Conservation (phyloP, 2,888 invertebrate species). For the Fragum sueziense region DNA sequence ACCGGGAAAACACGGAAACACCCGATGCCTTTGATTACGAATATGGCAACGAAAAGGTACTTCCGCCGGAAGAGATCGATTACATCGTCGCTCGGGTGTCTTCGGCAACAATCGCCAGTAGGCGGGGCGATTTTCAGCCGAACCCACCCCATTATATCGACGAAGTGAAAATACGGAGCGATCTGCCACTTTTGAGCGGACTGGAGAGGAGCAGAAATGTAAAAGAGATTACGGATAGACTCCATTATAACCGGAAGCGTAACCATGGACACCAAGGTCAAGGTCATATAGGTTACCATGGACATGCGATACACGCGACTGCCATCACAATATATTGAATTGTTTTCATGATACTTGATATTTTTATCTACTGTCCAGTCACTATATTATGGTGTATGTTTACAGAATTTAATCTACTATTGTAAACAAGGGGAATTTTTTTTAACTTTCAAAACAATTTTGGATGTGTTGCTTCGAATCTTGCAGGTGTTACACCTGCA, state of each 20-base stretch:
- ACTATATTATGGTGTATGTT: too few relatives aligned
- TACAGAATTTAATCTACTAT: too few relatives aligned
- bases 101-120: slow-evolving; percentile 55
- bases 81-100: slow-evolving; percentile 61
- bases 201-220: slow-evolving; percentile 61
- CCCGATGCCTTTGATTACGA: slow-evolving; percentile 65
- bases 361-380: too few relatives aligned
- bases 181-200: slow-evolving; percentile 66
- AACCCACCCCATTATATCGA: slow-evolving; percentile 59
- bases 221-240: slow-evolving; percentile 61
- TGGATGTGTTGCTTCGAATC: too few relatives aligned
- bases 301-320: slow-evolving; percentile 48
- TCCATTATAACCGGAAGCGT: slow-evolving; percentile 53
- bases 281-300: slow-evolving; percentile 27
- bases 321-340: slow-evolving; percentile 48
- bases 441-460: too few relatives aligned
- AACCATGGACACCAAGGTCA: neutral
- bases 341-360: too few relatives aligned
- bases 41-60: slow-evolving; percentile 56
- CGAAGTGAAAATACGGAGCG: slow-evolving; percentile 64
- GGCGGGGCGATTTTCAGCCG: slow-evolving; percentile 39
- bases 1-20: slow-evolving; percentile 44
- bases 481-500: too few relatives aligned
- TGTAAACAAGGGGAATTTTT: too few relatives aligned
- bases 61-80: slow-evolving; percentile 65